Base-by-base conservation (phyloP, 2,888 invertebrate genomes). In the Apodemia mormo region DNA sequence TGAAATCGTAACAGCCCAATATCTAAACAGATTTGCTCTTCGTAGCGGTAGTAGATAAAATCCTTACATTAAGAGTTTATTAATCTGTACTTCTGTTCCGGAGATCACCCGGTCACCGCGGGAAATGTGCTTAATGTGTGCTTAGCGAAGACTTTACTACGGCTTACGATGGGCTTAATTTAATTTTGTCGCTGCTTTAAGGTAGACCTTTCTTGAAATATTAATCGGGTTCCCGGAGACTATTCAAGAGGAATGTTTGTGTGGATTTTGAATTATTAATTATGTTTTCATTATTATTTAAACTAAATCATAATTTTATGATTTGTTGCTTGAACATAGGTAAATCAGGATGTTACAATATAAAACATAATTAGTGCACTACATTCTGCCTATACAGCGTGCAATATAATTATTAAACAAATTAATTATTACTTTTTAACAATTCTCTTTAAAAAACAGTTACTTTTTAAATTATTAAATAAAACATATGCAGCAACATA, bases 251-350 rank as follows among this genome's bases (percentile, higher is more conserved):
- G n/a, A 52, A 12, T 61, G 61, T 37, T 61, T 33, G 14, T 61
- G 61, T 37, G 33, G 61, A 37, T 61, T 61, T 33, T 61, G 61
- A 61, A 61, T 12, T 61, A 61, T 33, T 61, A 61, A 61, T n/a
- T 52, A 45, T 12, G 45, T 45, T 45, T 45, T 2, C 10, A 45
- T 45, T 45, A 12, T 12, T 45, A 45, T 37, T 4, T 37, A 37
- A 37, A 45, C 45, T 10, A 45, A 45, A 45, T 3, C 3, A n/a
- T n/a, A n/a, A n/a, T n/a, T n/a, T n/a, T n/a, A n/a, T n/a, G n/a
- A n/a, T n/a, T n/a, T n/a, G n/a, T n/a, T n/a, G n/a, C n/a, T n/a
- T n/a, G n/a, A n/a, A n/a, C n/a, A n/a, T n/a, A n/a, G n/a, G n/a
- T n/a, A n/a, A n/a, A n/a, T n/a, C n/a, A n/a, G n/a, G n/a, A n/a